Evolutionary conservation across 2,888 invertebrate species (phyloP).

Genomic region (Siphlonurus alternatus): DNA sequence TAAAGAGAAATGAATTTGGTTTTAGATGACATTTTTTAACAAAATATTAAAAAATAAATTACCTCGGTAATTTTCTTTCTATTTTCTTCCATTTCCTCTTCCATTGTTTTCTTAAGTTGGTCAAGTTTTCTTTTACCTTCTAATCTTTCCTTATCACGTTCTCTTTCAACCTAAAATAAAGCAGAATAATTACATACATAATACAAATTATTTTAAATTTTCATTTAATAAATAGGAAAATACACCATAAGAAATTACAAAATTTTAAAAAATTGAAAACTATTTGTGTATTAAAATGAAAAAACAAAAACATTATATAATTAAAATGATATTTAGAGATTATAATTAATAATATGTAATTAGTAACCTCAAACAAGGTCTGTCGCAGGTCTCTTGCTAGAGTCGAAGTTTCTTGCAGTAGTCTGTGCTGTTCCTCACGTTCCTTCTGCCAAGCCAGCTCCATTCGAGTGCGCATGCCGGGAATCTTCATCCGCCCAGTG

Average conservation of each 20-base stretch:
- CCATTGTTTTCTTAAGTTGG: slow-evolving; percentile 64
- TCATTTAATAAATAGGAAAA: too few relatives aligned
- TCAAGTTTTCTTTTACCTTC: slow-evolving; percentile 75
- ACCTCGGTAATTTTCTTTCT: slow-evolving; percentile 56
- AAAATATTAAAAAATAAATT: slow-evolving; percentile 10
- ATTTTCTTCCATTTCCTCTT: slow-evolving; percentile 79
- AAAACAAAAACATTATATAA: too few relatives aligned
- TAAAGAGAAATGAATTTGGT: slow-evolving; percentile 22
- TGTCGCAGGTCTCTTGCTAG: slow-evolving; percentile 73
- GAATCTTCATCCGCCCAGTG: slow-evolving; percentile 68
- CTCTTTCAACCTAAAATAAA: slow-evolving; percentile 54
- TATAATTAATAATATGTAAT: too few relatives aligned
- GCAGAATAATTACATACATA: not conserved
- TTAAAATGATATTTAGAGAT: too few relatives aligned
- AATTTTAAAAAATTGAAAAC: too few relatives aligned
- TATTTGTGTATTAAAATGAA: too few relatives aligned
- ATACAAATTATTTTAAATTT: not conserved
- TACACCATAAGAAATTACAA: too few relatives aligned
- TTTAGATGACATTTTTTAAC: not conserved
- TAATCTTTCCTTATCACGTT: slow-evolving; percentile 73
- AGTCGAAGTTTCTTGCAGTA: slow-evolving; percentile 79
- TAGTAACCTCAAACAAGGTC: slow-evolving; percentile 56
- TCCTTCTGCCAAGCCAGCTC: slow-evolving; percentile 91
- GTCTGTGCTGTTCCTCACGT: slow-evolving; percentile 76
- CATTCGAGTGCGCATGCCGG: slow-evolving; percentile 70